These are phyloP conservation scores for Drosophila murphyi DNA, from an alignment of 1,140 invertebrate genomes.

Conservation along the genomic window DNA sequence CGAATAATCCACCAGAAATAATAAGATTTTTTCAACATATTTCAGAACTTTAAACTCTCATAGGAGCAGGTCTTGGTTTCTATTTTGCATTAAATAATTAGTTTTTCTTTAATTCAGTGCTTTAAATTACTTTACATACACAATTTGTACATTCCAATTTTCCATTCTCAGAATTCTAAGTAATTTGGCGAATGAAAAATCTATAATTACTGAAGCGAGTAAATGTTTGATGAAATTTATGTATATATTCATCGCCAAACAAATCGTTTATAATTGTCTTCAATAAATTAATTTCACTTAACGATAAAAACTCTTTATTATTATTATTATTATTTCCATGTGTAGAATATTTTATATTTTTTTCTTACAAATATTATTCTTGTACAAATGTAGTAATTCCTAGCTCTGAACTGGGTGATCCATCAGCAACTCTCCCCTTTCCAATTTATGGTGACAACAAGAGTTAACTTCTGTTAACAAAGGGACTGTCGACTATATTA, in stretches of 20 bases:
- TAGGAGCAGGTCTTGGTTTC: too few relatives aligned
- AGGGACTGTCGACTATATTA: too few relatives aligned
- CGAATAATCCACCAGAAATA: background rate
- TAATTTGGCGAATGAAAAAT: too few relatives aligned
- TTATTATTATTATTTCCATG: conserved; percentile 11
- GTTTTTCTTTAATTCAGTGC: too few relatives aligned
- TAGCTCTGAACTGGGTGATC: background rate
- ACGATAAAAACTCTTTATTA: background rate
- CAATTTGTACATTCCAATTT: background rate
- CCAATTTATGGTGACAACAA: conserved; percentile 3
- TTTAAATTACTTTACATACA: too few relatives aligned
- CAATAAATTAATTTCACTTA: background rate
- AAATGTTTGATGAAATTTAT: background rate
- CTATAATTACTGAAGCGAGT: too few relatives aligned
- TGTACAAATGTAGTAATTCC: background rate
- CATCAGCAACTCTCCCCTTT: background rate
- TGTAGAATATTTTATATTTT: background rate
- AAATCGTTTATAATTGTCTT: too few relatives aligned
- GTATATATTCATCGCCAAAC: too few relatives aligned
- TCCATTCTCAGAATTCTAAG: background rate
- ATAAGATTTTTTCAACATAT: background rate
- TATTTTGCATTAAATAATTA: too few relatives aligned
- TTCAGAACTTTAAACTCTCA: too few relatives aligned
- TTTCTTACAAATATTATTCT: background rate
- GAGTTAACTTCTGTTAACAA: conserved; percentile 11